Conservation (phyloP, 2,888 invertebrate genomes). For the Subacronicta megacephala region DNA sequence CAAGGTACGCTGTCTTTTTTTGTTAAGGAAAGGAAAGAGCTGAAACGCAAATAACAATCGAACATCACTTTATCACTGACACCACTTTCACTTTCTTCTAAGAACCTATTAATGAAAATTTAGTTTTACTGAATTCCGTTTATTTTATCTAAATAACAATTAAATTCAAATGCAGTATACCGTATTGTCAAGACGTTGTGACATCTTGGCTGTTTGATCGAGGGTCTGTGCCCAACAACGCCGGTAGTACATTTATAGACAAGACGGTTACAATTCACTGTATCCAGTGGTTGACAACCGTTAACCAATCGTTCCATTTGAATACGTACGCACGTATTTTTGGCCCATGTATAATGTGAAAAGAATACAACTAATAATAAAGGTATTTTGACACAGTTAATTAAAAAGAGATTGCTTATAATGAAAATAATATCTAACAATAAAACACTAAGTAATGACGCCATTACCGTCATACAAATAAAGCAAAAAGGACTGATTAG, state of each 20-base stretch:
- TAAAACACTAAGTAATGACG: no score
- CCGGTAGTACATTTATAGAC: conserved; percentile 81
- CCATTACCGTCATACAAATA: no score
- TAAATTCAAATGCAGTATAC: conserved; percentile 60
- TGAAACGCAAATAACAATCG: conserved; percentile 11
- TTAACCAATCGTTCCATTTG: conserved; percentile 42
- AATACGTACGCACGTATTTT: conserved; percentile 15
- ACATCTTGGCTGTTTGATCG: conserved; percentile 80
- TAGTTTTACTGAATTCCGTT: not conserved
- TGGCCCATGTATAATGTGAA: conserved; percentile 4
- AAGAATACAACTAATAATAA: not conserved
- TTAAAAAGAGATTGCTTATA: not conserved
- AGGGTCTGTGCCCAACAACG: conserved; percentile 67
- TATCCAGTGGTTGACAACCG: conserved; percentile 67
- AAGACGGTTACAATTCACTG: conserved; percentile 67
- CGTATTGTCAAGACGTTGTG: conserved; percentile 78
- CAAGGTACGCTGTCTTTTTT: not conserved
- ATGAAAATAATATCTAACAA: no score
- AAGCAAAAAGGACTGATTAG: no score
- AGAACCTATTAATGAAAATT: not conserved
- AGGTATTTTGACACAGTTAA: not conserved
- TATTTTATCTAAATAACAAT: conserved; percentile 22
- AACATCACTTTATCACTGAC: conserved; percentile 43
- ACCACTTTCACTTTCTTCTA: conserved; percentile 47
- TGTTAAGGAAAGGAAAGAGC: conserved; percentile 5